Evolutionary conservation across 2,888 invertebrate genomes (phyloP), one percentile per base, ranked within the genome.

Genomic region (Selenia dentaria): DNA sequence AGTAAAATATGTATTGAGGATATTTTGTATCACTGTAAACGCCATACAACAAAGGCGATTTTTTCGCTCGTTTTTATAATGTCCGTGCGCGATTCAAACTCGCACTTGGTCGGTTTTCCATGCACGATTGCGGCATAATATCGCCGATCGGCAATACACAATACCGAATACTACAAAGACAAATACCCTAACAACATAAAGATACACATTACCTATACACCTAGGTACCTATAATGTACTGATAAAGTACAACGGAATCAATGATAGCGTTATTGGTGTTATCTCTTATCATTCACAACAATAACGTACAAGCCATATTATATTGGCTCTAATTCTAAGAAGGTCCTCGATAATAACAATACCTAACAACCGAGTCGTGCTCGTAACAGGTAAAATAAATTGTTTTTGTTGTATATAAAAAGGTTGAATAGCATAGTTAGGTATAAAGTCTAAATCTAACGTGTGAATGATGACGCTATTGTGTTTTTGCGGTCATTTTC

Each of bases 321-420:
- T n/a, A 34, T 28, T 16, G 11, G 10, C 13, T 28, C 10, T 32
- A 36, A 32, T 41, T 36, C 40, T 12, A 22, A 32, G 46, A 46
- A 46, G 40, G 40, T 32, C 32, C 35, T 36, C 16, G 36, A 41
- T 41, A 36, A 22, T 8, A 8, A 6, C 6, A 22, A 8, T 8
- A 22, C 6, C 24, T 29, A 16, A n/a, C 0, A 20, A 32, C 27
- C 32, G 46, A 46, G 31, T 46, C 39, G 36, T 32, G 22, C 22
- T 2, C 13, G 25, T 3, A 29, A 16, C 24, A 39, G 38, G 39
- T 39, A 34, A 33, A 11, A 31, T 3, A 11, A n/a, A 32, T 10
- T 39, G 45, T 28, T 39, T 45, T 43, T 39, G 24, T 29, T 5
- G 1, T 22, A 16, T 16, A 39, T 26, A 45, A 45, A 39, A 45